Evolutionary conservation across 2,888 invertebrate genomes (phyloP), one percentile per base, ranked within the genome.

Genomic region (Drosophila mercatorum): DNA sequence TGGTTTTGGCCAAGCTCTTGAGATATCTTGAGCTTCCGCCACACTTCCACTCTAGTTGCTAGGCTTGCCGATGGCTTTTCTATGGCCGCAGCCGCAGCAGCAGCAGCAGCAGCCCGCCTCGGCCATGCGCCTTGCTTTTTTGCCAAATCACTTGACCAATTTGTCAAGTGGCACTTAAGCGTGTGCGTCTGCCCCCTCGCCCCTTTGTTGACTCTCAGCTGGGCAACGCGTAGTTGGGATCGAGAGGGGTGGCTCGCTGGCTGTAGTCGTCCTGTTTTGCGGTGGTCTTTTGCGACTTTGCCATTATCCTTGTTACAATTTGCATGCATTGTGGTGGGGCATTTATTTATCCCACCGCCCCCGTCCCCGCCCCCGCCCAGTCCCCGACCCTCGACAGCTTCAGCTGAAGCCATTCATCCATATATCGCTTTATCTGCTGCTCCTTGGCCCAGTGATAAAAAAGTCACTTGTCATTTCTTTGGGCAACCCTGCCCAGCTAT

Each of bases 81-180:
- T 62, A 53, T 62, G 46, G 58, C 51, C 31, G 31, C 40, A 22
- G 17, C 17, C 17, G 17, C 17, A 58, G 46, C 51, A 47, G 28
- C 51, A 26, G 17, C 17, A 58, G 46, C 51, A 47, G 28, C 51
- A 26, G 3, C 36, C 38, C 11, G 34, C 34, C 31, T 34, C 40
- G 46, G 44, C 61, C 34, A 34, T 36, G n/a, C 12, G 53, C 56
- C 52, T 63, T 68, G 65, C 68, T 78, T 85, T 91, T 88, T 87
- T 89, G 89, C 85, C 74, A 91, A 92, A 91, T 92, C 91, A 92
- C 90, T 91, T 92, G 92, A 91, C 90, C 92, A 92, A 91, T 92
- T 92, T 92, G 90, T 91, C 91, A 90, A 90, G 89, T 91, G 88
- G 81, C 87, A 87, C 81, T 88, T 88, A 88, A 81, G 81, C 77